A percentile compares a stretch with the other conserved stretches of the same genome.
Evolutionary conservation across 2,113 vertebrate genomes (phyloP).

Genomic region (Gopherus flavomarginatus): DNA sequence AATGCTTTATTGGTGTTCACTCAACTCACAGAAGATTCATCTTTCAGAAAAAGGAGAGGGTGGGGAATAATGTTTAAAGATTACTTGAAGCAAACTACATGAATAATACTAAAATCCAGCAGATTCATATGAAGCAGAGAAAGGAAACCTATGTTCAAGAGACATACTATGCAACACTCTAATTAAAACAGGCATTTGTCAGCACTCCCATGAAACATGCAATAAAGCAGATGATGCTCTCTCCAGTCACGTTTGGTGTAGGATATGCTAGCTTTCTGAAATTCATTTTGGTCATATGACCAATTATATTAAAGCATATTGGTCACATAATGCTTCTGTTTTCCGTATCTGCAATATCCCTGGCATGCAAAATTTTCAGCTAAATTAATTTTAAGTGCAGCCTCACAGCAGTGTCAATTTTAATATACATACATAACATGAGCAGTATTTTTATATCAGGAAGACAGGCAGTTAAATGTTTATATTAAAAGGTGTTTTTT

Average conservation of each 20-base stretch:
- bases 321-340: not conserved
- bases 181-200: conserved; percentile 98
- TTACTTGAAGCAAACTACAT: conserved; percentile 98
- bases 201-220: conserved; percentile 99
- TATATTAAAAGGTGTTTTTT: not conserved
- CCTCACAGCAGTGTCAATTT: not conserved
- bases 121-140: conserved; percentile 95
- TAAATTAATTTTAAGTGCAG: not conserved
- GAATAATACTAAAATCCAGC: conserved; percentile 96
- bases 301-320: not conserved
- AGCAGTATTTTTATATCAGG: not conserved
- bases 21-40: conserved; percentile 92
- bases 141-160: conserved; percentile 96
- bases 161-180: conserved; percentile 99
- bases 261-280: conserved; percentile 85
- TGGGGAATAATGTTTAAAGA: conserved; percentile 84
- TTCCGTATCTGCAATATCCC: not conserved
- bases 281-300: not conserved
- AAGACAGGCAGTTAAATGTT: not conserved
- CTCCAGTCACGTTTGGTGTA: conserved; percentile 91
- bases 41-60: conserved; percentile 85
- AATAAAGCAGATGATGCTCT: conserved; percentile 97
- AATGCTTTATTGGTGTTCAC: conserved; percentile 90
- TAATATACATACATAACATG: not conserved
- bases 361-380: not conserved